phyloP scores from a whole-genome alignment of 2,888 invertebrate species.

The Microctonus hyperodae region DNA sequence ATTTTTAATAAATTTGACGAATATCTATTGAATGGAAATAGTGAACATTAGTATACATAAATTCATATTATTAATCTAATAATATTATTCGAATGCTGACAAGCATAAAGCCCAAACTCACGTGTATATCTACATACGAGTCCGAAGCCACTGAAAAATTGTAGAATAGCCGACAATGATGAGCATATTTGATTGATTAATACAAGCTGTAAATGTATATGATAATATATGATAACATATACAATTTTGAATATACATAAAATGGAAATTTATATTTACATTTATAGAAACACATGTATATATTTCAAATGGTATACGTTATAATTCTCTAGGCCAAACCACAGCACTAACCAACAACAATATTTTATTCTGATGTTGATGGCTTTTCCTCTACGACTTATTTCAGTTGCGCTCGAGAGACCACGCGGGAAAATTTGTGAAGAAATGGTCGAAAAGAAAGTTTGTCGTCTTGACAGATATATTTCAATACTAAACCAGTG shows the following conservation, averaged over 20 bases:
- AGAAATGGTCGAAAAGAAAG: conserved; percentile 14
- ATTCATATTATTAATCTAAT: not conserved
- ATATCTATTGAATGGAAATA: no score
- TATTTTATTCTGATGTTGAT: not conserved
- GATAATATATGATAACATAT: not conserved
- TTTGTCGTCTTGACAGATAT: not conserved
- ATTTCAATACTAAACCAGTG: no score
- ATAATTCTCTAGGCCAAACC: no score
- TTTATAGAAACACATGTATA: no score
- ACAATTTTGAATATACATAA: not conserved
- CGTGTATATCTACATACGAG: not conserved
- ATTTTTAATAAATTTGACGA: no score
- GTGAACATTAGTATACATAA: not conserved
- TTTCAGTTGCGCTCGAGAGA: conserved; percentile 27
- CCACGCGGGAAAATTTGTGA: conserved; percentile 18
- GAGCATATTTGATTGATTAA: not conserved
- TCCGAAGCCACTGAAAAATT: not conserved
- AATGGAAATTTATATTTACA: no score
- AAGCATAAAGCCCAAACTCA: not conserved
- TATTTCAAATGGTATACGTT: no score
- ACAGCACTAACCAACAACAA: conserved; percentile 11
- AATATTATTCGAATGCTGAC: not conserved
- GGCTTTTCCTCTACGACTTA: conserved; percentile 26
- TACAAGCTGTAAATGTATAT: not conserved
- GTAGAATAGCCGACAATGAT: not conserved